Base-by-base conservation (phyloP, 2,797 vertebrate genomes). In the Bradypodion ventrale region DNA sequence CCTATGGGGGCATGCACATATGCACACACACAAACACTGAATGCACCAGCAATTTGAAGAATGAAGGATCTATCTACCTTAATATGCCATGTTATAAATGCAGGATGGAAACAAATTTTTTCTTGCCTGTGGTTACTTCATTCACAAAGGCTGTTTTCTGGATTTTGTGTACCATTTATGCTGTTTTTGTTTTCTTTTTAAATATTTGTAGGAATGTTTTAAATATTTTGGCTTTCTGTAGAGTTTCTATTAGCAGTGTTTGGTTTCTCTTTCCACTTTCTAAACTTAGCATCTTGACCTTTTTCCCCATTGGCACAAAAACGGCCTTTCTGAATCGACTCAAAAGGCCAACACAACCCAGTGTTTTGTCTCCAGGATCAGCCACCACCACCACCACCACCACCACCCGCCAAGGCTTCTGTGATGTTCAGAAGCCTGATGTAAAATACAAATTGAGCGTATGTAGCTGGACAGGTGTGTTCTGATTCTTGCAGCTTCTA, bases 201-300 rank as follows among this genome's bases (percentile, higher is more conserved):
- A 13, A 7, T 29, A 44, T 68, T 35, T 35, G 12, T 32, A 46
- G 56, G 9, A 21, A 15, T 16, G 5, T 59, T 75, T 75, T 15
- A 42, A 52, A 40, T 52, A 42, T 19, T 37, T 25, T 56, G 59
- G 35, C 69, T 27, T 79, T 72, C 23, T 37, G 29, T 62, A 23
- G n/a, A n/a, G 65, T n/a, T 32, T 44, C 66, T 74, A 1, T 9
- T 49, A 65, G 49, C 56, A 63, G 42, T 25, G 15, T 42, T 59
- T 82, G 52, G 10, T 73, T 73, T 62, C 65, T 52, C 29, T 79
- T n/a, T 21, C 44, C 72, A 23, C 25, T 42, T 70, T 83, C 63
- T 77, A n/a, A 83, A 76, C 46, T 77, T 76, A 83, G 82, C 13
- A 35, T 40, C 73, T 25, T 77, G 63, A 63, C 73, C 63, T 56